A percentile compares a stretch with the other conserved stretches of the same genome.
Evolutionary conservation across 2,888 invertebrate genomes (phyloP).

Genomic region (Acrobasis repandana): DNA sequence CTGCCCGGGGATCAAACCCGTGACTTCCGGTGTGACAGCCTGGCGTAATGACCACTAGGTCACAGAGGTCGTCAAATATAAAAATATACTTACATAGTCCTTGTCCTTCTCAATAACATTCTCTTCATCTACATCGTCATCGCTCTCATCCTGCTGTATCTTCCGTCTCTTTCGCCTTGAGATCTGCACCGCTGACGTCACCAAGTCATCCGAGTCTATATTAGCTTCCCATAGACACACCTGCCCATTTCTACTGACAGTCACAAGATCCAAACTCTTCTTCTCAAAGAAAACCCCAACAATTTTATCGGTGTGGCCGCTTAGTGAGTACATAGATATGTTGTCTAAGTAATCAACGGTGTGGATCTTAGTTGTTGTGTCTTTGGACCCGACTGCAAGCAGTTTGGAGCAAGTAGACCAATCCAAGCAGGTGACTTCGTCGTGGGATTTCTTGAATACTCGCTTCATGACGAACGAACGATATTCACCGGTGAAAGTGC

Average conservation of each 20-base stretch:
- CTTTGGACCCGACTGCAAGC: slow-evolving; percentile 94
- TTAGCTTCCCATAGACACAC: slow-evolving; percentile 94
- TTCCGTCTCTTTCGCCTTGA: slow-evolving; percentile 75
- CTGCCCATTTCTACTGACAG: slow-evolving; percentile 92
- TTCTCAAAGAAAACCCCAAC: slow-evolving; percentile 95
- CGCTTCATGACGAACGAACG: slow-evolving; percentile 94
- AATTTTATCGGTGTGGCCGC: slow-evolving; percentile 93
- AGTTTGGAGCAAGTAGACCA: slow-evolving; percentile 97
- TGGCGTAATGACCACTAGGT: too few species aligned
- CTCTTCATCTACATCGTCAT: slow-evolving; percentile 86
- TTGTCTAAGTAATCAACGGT: slow-evolving; percentile 89
- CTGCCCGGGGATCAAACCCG: too few species aligned
- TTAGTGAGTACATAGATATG: slow-evolving; percentile 89
- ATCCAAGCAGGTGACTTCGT: slow-evolving; percentile 92
- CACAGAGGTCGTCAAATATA: slow-evolving; percentile 29
- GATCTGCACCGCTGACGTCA: slow-evolving; percentile 76
- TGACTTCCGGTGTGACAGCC: too few species aligned
- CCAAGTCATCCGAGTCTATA: slow-evolving; percentile 87
- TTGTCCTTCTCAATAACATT: slow-evolving; percentile 82
- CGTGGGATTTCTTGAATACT: slow-evolving; percentile 91
- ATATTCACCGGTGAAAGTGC: slow-evolving; percentile 89
- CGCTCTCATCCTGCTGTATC: slow-evolving; percentile 69
- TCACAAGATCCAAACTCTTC: slow-evolving; percentile 91
- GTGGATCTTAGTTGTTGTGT: slow-evolving; percentile 93
- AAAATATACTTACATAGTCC: slow-evolving; percentile 64